These are phyloP conservation scores for Caenorhabditis imperialis DNA, from an alignment of 2,888 invertebrate species.

Conservation along the genomic window DNA sequence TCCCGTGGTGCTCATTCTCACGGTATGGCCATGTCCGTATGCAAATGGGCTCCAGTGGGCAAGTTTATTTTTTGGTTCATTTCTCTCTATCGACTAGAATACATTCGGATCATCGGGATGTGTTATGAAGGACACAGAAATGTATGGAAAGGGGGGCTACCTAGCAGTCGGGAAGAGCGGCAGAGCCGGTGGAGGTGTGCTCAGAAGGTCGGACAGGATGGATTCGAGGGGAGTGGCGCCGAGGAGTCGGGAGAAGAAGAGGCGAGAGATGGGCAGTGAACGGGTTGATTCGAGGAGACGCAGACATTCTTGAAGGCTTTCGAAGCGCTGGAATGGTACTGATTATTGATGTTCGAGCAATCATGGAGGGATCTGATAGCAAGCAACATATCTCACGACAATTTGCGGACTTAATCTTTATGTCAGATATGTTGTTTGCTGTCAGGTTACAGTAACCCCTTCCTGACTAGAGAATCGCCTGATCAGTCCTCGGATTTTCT, in stretches of 20 bases:
- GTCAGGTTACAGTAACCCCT: too few species aligned
- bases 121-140: conserved; percentile 7
- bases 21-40: conserved; percentile 46
- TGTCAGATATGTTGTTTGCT: too few species aligned
- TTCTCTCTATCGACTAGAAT: conserved; percentile 50
- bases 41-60: conserved; percentile 30
- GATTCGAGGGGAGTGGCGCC: conserved; percentile 89
- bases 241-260: conserved; percentile 93
- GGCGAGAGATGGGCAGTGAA: conserved; percentile 87
- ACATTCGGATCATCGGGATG: conserved; percentile 37
- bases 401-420: too few species aligned
- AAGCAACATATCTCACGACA: too few species aligned
- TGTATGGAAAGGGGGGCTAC: neutral
- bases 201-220: conserved; percentile 81
- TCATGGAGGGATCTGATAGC: too few species aligned
- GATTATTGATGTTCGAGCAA: too few species aligned
- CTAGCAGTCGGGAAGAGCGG: conserved; percentile 29
- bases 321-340: conserved; percentile 20
- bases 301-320: conserved; percentile 13
- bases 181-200: conserved; percentile 18
- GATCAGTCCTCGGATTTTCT: too few species aligned
- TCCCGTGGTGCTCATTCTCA: conserved; percentile 48
- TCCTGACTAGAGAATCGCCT: too few species aligned
- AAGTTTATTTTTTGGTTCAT: neutral
- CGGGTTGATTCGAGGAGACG: conserved; percentile 78